Base-by-base conservation (phyloP, 2,797 vertebrate genomes). In the Miichthys miiuy region DNA sequence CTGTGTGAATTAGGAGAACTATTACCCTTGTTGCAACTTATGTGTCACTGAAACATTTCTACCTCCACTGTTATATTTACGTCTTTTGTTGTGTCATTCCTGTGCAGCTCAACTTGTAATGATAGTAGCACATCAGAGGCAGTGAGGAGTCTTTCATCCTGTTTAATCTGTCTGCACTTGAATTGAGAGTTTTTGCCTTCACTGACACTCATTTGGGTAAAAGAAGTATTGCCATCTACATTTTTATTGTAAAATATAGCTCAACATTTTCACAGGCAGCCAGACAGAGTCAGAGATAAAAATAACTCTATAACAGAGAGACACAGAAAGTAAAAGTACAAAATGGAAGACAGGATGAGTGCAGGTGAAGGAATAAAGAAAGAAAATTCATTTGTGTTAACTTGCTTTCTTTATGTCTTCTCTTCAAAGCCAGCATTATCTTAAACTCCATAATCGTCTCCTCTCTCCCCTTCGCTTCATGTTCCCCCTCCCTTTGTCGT, bases 251-350 rank as follows among this genome's bases (percentile, higher is more conserved):
- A 47, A 57, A 72, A 55, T 51, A 62, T 18, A 70, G 23, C 16
- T 58, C 17, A 30, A 63, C 17, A 74, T 68, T 81, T 72, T 81
- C 65, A 61, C 34, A 63, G 38, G 14, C 44, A 47, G 50, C 7
- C 60, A 51, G 55, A 54, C 51, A 60, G 41, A 68, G 55, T 57
- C 50, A 66, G 38, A 70, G 72, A 48, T 44, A 68, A 80, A 88
- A 82, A 87, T 74, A 85, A 75, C 80, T 77, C 10, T 20, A 23
- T 11, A 41, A 52, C 44, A 78, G 72, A 79, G 25, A 55, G 55
- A 80, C 21, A 52, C 6, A 61, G 55, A 41, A 63, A 56, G 41
- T 42, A 12, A 68, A 47, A 54, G 9, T 71, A 42, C 0, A 5
- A 74, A 65, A 44, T 25, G 30, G 48, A 58, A 54, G 67, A 63